Percentiles rank a stretch among this genome's conserved stretches.
Evolutionary conservation across 2,113 vertebrate species (phyloP).

Genomic region (Hyperopisus bebe): DNA sequence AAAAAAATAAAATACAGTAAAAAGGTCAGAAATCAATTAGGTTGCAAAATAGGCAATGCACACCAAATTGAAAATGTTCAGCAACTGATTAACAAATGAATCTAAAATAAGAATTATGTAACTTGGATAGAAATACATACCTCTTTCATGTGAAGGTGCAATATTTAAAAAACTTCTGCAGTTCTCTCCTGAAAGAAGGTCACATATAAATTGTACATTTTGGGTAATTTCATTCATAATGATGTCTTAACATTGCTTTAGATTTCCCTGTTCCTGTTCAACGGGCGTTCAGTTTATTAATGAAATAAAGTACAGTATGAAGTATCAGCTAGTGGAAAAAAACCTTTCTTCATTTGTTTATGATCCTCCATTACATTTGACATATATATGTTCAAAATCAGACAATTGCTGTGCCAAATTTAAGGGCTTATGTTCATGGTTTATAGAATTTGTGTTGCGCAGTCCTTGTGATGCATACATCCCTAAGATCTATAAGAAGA

Average conservation of each 20-base stretch:
- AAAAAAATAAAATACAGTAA: not conserved
- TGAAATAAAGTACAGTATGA: not conserved
- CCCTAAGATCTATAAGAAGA: not conserved
- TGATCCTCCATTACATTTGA: not conserved
- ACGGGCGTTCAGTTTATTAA: not conserved
- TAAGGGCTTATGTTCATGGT: not conserved
- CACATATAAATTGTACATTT: conserved; percentile 9
- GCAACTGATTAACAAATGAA: not conserved
- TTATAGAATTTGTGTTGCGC: not conserved
- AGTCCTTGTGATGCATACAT: not conserved
- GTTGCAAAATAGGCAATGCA: not conserved
- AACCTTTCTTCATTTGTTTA: not conserved
- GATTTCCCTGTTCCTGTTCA: not conserved
- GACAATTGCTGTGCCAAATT: not conserved
- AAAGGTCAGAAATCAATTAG: not conserved
- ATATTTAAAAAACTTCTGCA: conserved; percentile 79
- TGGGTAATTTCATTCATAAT: not conserved
- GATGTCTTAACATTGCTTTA: not conserved
- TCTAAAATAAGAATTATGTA: not conserved
- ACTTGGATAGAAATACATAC: conserved; percentile 50
- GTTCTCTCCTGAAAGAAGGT: conserved; percentile 69
- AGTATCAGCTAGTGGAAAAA: not conserved
- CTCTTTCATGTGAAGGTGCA: conserved; percentile 75
- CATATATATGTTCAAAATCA: not conserved
- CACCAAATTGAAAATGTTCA: not conserved